Conservation (phyloP, 2,888 invertebrate species). For the Spisula solida region DNA sequence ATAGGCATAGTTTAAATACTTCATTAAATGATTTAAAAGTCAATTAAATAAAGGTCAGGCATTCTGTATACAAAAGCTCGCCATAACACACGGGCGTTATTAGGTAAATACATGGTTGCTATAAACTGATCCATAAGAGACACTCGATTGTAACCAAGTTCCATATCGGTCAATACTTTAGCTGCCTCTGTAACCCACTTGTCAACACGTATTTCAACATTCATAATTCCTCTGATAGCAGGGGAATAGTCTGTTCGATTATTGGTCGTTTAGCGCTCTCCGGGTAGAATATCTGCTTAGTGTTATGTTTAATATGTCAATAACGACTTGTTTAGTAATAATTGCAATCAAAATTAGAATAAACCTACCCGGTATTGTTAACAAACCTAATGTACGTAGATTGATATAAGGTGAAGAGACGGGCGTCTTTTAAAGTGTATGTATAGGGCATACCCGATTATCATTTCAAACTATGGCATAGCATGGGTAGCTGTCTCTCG, state of each 20-base stretch:
- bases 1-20: no score
- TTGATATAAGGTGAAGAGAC: constrained; percentile 23
- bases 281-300: constrained; percentile 17
- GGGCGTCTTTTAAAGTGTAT: constrained; percentile 21
- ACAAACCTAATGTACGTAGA: constrained; percentile 1
- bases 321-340: constrained; percentile 24
- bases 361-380: constrained; percentile 30
- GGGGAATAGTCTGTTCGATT: constrained; percentile 9
- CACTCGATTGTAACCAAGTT: neutral
- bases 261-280: neutral
- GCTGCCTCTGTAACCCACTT: neutral
- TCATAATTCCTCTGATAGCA: neutral
- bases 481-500: constrained; percentile 12
- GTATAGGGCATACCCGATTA: neutral
- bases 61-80: neutral
- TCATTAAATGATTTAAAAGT: no score
- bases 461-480: constrained; percentile 1
- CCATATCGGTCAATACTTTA: neutral
- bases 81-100: neutral
- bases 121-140: neutral
- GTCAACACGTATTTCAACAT: neutral
- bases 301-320: constrained; percentile 20
- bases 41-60: no score
- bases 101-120: neutral
- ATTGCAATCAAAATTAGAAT: constrained; percentile 33